Conservation (phyloP, 2,888 invertebrate genomes). For the Dendrolimus pini region DNA sequence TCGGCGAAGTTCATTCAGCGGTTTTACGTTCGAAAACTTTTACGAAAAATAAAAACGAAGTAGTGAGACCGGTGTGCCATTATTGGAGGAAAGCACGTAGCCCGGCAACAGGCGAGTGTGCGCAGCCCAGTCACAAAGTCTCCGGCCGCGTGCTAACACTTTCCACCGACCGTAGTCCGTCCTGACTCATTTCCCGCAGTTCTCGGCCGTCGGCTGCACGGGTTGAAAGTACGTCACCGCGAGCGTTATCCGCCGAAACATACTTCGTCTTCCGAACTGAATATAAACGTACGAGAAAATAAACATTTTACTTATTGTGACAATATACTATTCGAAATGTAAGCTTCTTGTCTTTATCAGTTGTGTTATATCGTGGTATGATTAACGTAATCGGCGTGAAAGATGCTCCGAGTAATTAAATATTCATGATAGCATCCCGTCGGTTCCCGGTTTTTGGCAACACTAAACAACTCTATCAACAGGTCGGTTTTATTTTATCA, state of each 20-base stretch:
- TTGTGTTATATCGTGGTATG: constrained; percentile 26
- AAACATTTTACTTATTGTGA: constrained; percentile 21
- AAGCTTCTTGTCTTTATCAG: constrained; percentile 15
- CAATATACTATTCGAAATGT: constrained; percentile 23
- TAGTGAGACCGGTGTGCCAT: constrained; percentile 19
- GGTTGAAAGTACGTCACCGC: constrained; percentile 11
- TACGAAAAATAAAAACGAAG: constrained; percentile 14
- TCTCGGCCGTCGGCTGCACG: constrained; percentile 25
- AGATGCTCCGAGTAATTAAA: constrained; percentile 40
- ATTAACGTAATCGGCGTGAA: constrained; percentile 30
- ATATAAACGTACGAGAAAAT: constrained; percentile 5
- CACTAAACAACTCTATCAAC: constrained; percentile 40
- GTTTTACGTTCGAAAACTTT: constrained; percentile 15
- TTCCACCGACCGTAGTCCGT: constrained; percentile 3
- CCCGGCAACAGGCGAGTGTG: constrained; percentile 48
- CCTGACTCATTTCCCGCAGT: constrained; percentile 15
- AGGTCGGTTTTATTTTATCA: constrained; percentile 45
- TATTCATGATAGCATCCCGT: constrained; percentile 38
- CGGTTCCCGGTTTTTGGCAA: constrained; percentile 29
- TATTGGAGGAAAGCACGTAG: constrained; percentile 28
- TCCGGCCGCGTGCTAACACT: constrained; percentile 20
- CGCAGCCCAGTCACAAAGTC: constrained; percentile 26
- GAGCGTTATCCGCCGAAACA: neutral
- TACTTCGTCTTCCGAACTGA: constrained; percentile 5
- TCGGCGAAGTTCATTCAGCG: neutral